Evolutionary conservation across 2,888 invertebrate species (phyloP), one percentile per base, ranked within the genome.

Genomic region (Ectemnius lituratus): DNA sequence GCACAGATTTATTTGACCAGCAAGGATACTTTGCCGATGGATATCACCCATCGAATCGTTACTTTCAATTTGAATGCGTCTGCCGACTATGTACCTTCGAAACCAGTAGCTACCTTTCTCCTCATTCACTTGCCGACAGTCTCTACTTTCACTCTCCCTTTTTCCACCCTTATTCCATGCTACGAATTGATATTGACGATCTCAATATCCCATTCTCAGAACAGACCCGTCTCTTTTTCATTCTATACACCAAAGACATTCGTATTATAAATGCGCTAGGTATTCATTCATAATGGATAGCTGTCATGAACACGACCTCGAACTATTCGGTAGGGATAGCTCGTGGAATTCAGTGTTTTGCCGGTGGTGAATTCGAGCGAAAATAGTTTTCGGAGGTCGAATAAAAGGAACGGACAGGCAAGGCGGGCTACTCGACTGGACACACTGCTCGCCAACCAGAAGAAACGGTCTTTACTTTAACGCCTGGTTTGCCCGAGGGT

Each of bases 31-130:
- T 68, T 69, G 79, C 79, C 80, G 79, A 80, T 78, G 71, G 79
- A 75, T 82, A 80, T 82, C 80, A 82, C 70, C 68, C 82, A 79
- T 76, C 72, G 76, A 77, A 79, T 82, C 80, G 80, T 80, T 80
- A 80, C 75, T 80, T 82, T 72, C 79, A 79, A 81, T 82, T 82
- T 76, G 74, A 68, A 60, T 82, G 68, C 45, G 16, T 14, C 16
- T 52, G n/a, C 52, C n/a, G 16, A 37, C 8, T 11, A 6, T 37
- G 8, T 37, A 11, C 37, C 37, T 37, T 37, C 8, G 6, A 37
- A 11, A 49, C 13, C n/a, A 5, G 49, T 2, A 52, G 16, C 52
- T 4, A n/a, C 37, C 37, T 37, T 37, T 37, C 28, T 11, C 37
- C 4, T 37, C 37, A 37, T 37, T 37, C 37, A 6, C 37, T 37